Evolutionary conservation across 2,113 vertebrate genomes (phyloP), one percentile per base, ranked within the genome.

Genomic region (Laticauda colubrina): DNA sequence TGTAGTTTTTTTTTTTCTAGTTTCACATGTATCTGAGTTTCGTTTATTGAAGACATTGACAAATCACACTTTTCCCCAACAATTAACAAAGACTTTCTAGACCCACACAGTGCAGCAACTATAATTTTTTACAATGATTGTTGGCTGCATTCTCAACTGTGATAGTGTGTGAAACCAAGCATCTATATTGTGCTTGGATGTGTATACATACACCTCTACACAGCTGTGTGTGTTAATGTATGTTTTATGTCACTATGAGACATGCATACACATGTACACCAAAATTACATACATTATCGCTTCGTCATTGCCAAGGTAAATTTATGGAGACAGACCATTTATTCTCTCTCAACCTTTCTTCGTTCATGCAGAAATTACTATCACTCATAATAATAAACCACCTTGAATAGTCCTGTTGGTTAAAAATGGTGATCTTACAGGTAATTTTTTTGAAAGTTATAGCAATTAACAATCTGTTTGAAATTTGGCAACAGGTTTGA

Each of bases 41-140:
- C 95, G 94, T 96, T 97, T 97, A 96, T 96, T 96, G 97, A 96
- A 96, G 96, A 96, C 96, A 96, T 96, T 96, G 96, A 97, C 96
- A 96, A 96, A 59, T 96, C 96, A 97, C 95, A 96, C 95, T 88
- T 96, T 96, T 94, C 94, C 92, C 90, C 92, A 95, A 97, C 96
- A 96, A 96, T 96, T 81, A 96, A 95, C 94, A 93, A 97, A 94
- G 94, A 94, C 92, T 94, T 96, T 96, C 95, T 96, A 95, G 94
- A 95, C 96, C 93, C 95, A 96, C 94, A 96, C 95, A 7, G 87
- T 93, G 96, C 91, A 96, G 95, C 96, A 96, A 96, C 95, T 95
- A 92, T 95, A 95, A 94, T 95, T 96, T 96, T 96, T 94, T 95
- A 95, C 95, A 96, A 96, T 95, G 94, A 94, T 95, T 94, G 96